Conservation (phyloP, 2,888 invertebrate genomes). For the Agrotis clavis region DNA sequence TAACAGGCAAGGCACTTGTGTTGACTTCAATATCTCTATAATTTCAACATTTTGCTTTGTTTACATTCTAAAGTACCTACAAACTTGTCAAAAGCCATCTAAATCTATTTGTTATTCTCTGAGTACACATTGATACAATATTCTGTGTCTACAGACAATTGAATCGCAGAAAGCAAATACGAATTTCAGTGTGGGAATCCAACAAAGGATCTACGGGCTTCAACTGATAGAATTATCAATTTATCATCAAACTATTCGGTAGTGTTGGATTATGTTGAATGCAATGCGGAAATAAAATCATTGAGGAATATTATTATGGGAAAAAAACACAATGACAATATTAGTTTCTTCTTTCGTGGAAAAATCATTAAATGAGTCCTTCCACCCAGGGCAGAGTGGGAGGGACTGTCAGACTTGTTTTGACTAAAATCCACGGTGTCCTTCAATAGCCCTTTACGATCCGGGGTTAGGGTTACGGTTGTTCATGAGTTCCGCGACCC, state of each 20-base stretch:
- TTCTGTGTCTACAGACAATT: slow-evolving; percentile 33
- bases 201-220: slow-evolving; percentile 34
- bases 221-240: slow-evolving; percentile 31
- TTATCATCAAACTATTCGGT: slow-evolving; percentile 24
- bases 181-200: slow-evolving; percentile 25
- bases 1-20: too few relatives aligned
- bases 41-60: not conserved
- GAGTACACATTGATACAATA: slow-evolving; percentile 16
- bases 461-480: too few relatives aligned
- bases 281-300: not conserved
- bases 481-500: too few relatives aligned
- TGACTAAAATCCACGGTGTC: too few relatives aligned
- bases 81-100: not conserved
- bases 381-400: too few relatives aligned
- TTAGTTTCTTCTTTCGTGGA: too few relatives aligned
- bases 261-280: slow-evolving; percentile 8
- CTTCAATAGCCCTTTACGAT: too few relatives aligned
- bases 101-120: slow-evolving; percentile 16
- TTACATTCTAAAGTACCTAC: not conserved
- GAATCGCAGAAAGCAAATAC: slow-evolving; percentile 43
- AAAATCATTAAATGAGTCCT: too few relatives aligned
- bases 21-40: too few relatives aligned
- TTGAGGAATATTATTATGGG: not conserved
- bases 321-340: too few relatives aligned
- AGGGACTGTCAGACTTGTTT: too few relatives aligned